Conservation (phyloP, 2,797 vertebrate species). For the Trichosurus vulpecula region DNA sequence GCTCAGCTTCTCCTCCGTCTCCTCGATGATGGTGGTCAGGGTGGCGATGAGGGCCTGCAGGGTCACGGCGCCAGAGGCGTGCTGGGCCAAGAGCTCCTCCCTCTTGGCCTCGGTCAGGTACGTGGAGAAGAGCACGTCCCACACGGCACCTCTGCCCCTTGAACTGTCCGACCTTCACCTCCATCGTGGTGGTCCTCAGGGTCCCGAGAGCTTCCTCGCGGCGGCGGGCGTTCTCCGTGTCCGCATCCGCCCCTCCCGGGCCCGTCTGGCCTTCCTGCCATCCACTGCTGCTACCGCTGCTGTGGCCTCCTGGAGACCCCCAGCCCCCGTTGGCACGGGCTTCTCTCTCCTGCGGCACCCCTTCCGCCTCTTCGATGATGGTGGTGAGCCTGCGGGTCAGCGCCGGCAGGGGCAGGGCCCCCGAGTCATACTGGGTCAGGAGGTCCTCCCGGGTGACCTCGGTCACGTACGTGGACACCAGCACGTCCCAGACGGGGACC, state of each 20-base stretch:
- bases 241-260: accelerated
- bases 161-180: slow-evolving; percentile 84
- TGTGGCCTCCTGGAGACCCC: too few relatives aligned
- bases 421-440: slow-evolving; percentile 83
- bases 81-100: slow-evolving; percentile 84
- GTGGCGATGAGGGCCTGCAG: slow-evolving; percentile 63
- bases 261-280: neutral
- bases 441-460: slow-evolving; percentile 85
- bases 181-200: slow-evolving; percentile 80
- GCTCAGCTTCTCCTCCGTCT: slow-evolving; percentile 72
- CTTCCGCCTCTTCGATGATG: slow-evolving; percentile 72
- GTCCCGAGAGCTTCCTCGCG: slow-evolving; percentile 36
- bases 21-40: slow-evolving; percentile 62
- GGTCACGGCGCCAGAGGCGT: slow-evolving; percentile 76
- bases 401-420: slow-evolving; percentile 78
- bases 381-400: slow-evolving; percentile 70
- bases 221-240: accelerated
- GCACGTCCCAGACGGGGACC: slow-evolving; percentile 90
- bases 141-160: slow-evolving; percentile 88
- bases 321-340: too few relatives aligned
- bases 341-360: neutral
- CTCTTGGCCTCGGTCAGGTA: slow-evolving; percentile 87
- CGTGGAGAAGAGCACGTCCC: slow-evolving; percentile 90
- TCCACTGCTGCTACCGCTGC: accelerated
- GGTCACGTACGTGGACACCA: slow-evolving; percentile 86